Conservation (phyloP, 2,113 vertebrate species). For the Eptatretus burgeri region DNA sequence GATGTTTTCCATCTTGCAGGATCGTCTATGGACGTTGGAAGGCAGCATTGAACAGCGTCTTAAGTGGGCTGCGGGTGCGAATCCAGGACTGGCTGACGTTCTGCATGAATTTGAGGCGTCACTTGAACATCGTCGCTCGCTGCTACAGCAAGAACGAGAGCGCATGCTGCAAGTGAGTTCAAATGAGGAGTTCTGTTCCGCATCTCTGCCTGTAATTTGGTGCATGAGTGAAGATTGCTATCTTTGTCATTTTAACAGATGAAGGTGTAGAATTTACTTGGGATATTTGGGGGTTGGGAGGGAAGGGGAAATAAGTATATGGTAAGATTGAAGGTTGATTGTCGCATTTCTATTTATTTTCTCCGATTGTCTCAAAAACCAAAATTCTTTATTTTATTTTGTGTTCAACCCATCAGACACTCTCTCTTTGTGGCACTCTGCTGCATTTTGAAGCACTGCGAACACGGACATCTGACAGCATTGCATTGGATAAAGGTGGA, state of each 20-base stretch:
- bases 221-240: too few relatives aligned
- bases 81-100: slow-evolving; percentile 63
- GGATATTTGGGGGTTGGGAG: too few relatives aligned
- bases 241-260: too few relatives aligned
- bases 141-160: slow-evolving; percentile 66
- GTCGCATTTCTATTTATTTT: too few relatives aligned
- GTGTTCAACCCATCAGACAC: too few relatives aligned
- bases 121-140: slow-evolving; percentile 53
- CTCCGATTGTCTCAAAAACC: too few relatives aligned
- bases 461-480: slow-evolving; percentile 58
- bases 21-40: slow-evolving; percentile 64
- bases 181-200: too few relatives aligned
- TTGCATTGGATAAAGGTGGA: slow-evolving; percentile 47
- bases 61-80: slow-evolving; percentile 91
- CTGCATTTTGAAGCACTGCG: slow-evolving; percentile 80
- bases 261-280: too few relatives aligned
- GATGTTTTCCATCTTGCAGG: slow-evolving; percentile 19
- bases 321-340: too few relatives aligned
- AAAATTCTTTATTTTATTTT: slow-evolving; percentile 33
- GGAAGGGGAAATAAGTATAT: too few relatives aligned
- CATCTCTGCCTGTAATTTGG: too few relatives aligned
- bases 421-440: slow-evolving; percentile 56
- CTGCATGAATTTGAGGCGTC: slow-evolving; percentile 93
- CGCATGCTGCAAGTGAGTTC: slow-evolving; percentile 47
- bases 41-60: slow-evolving; percentile 87